Conservation (phyloP, 2,888 invertebrate species). For the Chalcosyrphus nemorum region DNA sequence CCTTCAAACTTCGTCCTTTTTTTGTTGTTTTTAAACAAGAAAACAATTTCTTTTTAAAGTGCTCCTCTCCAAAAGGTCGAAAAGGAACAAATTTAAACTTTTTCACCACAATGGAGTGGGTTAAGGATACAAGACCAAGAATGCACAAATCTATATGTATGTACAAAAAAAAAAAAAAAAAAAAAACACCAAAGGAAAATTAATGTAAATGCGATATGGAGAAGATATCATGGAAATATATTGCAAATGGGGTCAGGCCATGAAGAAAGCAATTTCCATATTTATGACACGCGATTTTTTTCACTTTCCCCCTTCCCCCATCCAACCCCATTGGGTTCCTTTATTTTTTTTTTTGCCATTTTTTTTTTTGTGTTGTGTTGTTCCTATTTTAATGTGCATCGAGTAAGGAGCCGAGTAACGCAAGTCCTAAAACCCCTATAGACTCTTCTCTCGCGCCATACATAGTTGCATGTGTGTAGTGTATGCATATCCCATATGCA, state of each 20-base stretch:
- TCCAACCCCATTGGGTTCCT: neutral
- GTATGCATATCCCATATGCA: conserved; percentile 54
- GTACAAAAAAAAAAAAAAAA: conserved; percentile 24
- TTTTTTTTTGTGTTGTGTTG: conserved; percentile 41
- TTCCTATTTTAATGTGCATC: conserved; percentile 68
- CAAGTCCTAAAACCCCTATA: conserved; percentile 37
- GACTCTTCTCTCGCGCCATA: neutral
- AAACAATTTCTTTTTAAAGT: neutral
- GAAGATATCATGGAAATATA: conserved; percentile 72
- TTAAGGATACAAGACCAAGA: neutral
- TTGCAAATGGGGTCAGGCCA: conserved; percentile 71
- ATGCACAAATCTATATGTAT: neutral
- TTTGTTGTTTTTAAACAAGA: neutral
- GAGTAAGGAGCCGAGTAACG: conserved; percentile 45
- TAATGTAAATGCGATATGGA: conserved; percentile 71
- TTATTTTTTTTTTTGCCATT: neutral
- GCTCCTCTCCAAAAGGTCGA: conserved; percentile 2
- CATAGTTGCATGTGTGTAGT: neutral
- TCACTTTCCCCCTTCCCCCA: conserved; percentile 18
- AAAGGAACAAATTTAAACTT: conserved; percentile 8
- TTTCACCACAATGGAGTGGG: neutral
- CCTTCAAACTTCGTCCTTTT: neutral
- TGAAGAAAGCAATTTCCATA: conserved; percentile 73
- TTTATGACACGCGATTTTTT: conserved; percentile 73
- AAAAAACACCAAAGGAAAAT: conserved; percentile 59